Base-by-base conservation (phyloP, 2,113 vertebrate genomes). In the Conger conger region DNA sequence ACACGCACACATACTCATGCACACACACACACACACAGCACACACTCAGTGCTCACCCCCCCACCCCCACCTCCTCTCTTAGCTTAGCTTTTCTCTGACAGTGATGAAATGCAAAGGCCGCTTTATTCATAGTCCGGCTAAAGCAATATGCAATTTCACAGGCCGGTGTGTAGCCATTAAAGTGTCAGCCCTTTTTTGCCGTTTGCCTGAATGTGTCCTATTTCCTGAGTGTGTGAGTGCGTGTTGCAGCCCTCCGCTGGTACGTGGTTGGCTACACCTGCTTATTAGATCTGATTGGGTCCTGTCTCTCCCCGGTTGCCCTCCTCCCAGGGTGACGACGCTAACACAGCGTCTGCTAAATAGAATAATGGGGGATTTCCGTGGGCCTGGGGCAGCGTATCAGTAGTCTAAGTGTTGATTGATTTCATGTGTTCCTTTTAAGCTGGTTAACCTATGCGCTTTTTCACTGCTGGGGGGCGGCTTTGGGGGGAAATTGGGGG, bases 391-490 rank as follows among this genome's bases (percentile, higher is more conserved):
- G 36, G 79, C 63, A 27, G 30, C 30, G 20, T 81, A 30, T 81
- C 79, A 81, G 40, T 27, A 30, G n/a, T 30, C 50, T 1, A 80
- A 38, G 3, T 80, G 53, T 40, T 27, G 18, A 50, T 45, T 37
- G 80, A 81, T 85, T 81, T 68, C 81, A 63, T 73, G 1, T 85
- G 60, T 30, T 63, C 57, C 38, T 85, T 76, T 85, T 16, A 50
- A 40, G 33, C 54, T n/a, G 33, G 36, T 80, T 80, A 38, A 45
- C 68, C 68, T 81, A 1, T 5, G 9, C 35, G 23, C 35, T 40
- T 16, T 23, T 80, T 35, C 50, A 30, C 9, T 35, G 42, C 16
- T 83, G 42, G 30, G 33, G 50, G 42, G 45, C n/a, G n/a, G n/a
- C n/a, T n/a, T n/a, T n/a, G 45, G 17, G 9, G 60, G n/a, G 45